Evolutionary conservation across 1,140 invertebrate species (phyloP), one percentile per base, ranked within the genome.

Genomic region (Chlorops oryzae): DNA sequence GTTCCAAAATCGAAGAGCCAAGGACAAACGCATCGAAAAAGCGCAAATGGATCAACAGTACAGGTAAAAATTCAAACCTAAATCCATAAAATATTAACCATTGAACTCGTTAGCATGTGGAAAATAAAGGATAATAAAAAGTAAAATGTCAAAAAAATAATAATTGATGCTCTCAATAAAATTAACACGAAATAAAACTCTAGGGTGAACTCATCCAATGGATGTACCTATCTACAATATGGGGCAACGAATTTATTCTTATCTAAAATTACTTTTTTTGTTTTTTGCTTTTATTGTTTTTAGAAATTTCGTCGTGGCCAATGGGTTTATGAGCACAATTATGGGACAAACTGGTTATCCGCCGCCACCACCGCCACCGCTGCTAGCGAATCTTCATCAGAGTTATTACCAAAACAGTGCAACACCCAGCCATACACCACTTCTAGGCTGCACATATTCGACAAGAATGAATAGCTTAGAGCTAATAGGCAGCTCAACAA

Each of bases 21-120:
- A 96, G 73, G 92, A 96, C 63, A 97, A 96, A 74, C 77, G 93
- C 41, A 92, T 97, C 50, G 92, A 97, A 65, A 96, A 96, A 63
- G 92, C 92, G 0, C 91, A 95, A 47, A 76, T 93, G 22, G 93
- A 97, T 75, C 92, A 95, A 62, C 90, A 94, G 54, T 91, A 91
- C 70, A 86, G 92, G 92, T 93, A 46, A 50, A 55, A 21, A 24
- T 21, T 23, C 22, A 20, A 15, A 10, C n/a, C n/a, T n/a, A n/a
- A n/a, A n/a, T n/a, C n/a, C n/a, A n/a, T n/a, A n/a, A n/a, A n/a
- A n/a, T n/a, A n/a, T n/a, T n/a, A 39, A 27, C 15, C 38, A 32
- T 25, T 51, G 42, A 45, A 34, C n/a, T n/a, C n/a, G n/a, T n/a
- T n/a, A n/a, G n/a, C n/a, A n/a, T n/a, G 50, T 45, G 32, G 47